phyloP scores from a whole-genome alignment of 35 echinoderm and acorn worm genomes.

The Strongylocentrotus purpuratus region DNA sequence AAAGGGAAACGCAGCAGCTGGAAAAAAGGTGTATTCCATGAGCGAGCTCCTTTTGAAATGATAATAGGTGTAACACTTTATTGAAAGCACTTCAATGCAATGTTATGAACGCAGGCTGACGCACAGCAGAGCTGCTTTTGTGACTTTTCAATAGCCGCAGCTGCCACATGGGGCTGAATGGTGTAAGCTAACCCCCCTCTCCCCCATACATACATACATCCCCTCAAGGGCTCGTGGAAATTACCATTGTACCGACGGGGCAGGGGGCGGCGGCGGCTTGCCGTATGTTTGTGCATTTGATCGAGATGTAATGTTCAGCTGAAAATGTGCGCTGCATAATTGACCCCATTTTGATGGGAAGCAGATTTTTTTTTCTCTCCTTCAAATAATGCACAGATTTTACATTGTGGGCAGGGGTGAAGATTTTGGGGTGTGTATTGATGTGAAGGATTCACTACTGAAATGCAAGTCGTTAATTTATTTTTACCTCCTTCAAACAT shows the following conservation, averaged over 20 bases:
- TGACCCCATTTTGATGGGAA: slow-evolving; percentile 1
- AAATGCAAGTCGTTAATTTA: no score
- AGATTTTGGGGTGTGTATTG: background rate
- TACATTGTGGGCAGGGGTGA: background rate
- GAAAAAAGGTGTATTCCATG: background rate
- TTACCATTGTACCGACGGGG: background rate
- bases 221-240: background rate
- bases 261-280: background rate
- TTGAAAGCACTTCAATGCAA: background rate
- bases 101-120: background rate
- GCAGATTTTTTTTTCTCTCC: background rate
- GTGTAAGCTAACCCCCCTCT: background rate
- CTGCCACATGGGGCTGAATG: slow-evolving; percentile 19
- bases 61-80: slow-evolving; percentile 36
- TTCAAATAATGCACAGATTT: background rate
- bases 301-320: slow-evolving; percentile 2
- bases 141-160: slow-evolving; percentile 34
- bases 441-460: no score
- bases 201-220: background rate
- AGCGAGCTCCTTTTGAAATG: background rate
- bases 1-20: background rate
- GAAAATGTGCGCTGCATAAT: slow-evolving; percentile 2
- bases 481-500: no score
- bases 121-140: slow-evolving; percentile 10
- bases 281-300: slow-evolving; percentile 10